phyloP scores from a whole-genome alignment of 2,113 vertebrate species.

The Pristiophorus japonicus region DNA sequence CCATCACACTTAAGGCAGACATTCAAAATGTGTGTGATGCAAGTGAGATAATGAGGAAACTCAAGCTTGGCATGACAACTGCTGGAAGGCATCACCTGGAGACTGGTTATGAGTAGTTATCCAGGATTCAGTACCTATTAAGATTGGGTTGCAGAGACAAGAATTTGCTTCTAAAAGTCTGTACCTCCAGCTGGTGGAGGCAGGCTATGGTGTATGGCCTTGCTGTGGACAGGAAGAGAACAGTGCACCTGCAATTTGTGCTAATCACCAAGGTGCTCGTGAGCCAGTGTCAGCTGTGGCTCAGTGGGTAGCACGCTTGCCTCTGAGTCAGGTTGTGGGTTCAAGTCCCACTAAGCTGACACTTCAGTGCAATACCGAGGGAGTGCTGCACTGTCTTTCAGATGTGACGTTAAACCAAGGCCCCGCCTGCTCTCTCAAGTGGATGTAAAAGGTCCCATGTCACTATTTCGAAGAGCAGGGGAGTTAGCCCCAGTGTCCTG shows the following conservation, averaged over 20 bases:
- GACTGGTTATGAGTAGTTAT: neutral
- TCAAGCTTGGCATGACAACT: neutral
- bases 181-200: neutral
- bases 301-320: no score
- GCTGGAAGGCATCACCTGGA: neutral
- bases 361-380: no score
- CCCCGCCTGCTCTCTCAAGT: no score
- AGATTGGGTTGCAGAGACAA: neutral
- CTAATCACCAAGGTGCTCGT: neutral
- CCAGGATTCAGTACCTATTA: neutral
- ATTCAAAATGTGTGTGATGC: neutral
- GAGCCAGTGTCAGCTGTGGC: no score
- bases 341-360: no score
- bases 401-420: no score
- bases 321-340: no score
- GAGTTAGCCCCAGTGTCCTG: no score
- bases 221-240: neutral
- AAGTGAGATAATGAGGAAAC: neutral
- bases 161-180: neutral
- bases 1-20: neutral
- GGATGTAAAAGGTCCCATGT: no score
- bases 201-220: no score
- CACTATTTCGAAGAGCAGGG: no score
- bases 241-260: neutral
- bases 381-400: no score